These are phyloP conservation scores for Eupithecia dodoneata DNA, from an alignment of 2,888 invertebrate species.

Conservation along the genomic window DNA sequence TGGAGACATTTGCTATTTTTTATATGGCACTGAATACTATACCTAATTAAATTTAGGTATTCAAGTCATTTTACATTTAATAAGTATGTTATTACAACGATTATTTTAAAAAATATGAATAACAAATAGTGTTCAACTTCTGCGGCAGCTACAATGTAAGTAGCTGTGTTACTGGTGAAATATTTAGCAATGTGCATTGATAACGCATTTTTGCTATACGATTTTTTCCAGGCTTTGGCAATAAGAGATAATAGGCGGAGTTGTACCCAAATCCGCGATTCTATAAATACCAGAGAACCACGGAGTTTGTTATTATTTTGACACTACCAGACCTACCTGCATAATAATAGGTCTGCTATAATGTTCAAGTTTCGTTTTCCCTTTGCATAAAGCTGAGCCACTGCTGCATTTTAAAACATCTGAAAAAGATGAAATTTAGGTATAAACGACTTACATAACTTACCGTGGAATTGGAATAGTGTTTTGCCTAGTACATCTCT, in stretches of 20 bases:
- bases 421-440: constrained; percentile 45
- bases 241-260: no score
- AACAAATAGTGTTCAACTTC: no score
- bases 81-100: no score
- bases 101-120: no score
- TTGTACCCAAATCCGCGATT: no score
- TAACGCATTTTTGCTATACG: background rate
- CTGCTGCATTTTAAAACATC: constrained; percentile 77
- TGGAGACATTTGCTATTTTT: no score
- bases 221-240: background rate
- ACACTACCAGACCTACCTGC: constrained; percentile 78
- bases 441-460: background rate
- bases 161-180: background rate
- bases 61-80: no score
- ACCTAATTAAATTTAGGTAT: no score
- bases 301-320: no score
- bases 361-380: constrained; percentile 75
- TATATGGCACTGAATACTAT: no score
- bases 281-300: no score
- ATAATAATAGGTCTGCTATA: constrained; percentile 93
- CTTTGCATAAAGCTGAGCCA: constrained; percentile 74
- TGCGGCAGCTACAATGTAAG: no score
- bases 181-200: background rate
- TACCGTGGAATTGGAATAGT: background rate
- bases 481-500: background rate